These are phyloP conservation scores for Lerema accius DNA, from an alignment of 1,140 invertebrate species.

Conservation along the genomic window DNA sequence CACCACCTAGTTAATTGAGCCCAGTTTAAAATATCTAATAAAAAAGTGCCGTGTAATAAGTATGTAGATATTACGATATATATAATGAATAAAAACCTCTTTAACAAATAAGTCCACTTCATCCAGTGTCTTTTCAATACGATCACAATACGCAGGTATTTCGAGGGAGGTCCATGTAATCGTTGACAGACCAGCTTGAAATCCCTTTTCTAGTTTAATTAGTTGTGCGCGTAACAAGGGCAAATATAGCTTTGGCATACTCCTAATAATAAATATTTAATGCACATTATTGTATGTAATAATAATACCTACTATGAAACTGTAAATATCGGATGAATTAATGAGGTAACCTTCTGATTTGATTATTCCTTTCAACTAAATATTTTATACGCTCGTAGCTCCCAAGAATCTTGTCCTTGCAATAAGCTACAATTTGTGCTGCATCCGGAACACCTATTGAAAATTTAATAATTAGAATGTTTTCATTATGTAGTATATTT, in stretches of 20 bases:
- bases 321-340: slow-evolving; percentile 1
- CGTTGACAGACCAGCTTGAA: slow-evolving; percentile 89
- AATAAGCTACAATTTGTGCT: slow-evolving; percentile 86
- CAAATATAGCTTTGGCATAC: slow-evolving; percentile 86
- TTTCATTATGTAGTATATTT: no score
- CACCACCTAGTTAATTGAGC: slow-evolving; percentile 83
- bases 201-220: slow-evolving; percentile 86
- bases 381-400: slow-evolving; percentile 84
- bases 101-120: slow-evolving; percentile 89
- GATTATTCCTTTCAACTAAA: slow-evolving; percentile 84
- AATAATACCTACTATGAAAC: neutral
- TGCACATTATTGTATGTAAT: slow-evolving; percentile 18
- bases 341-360: slow-evolving; percentile 56
- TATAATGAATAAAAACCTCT: slow-evolving; percentile 70
- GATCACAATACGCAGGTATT: slow-evolving; percentile 85
- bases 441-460: slow-evolving; percentile 84
- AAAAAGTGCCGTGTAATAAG: no score
- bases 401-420: slow-evolving; percentile 85
- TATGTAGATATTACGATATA: no score
- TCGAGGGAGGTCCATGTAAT: slow-evolving; percentile 92
- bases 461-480: no score
- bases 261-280: slow-evolving; percentile 43
- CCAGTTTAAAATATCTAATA: no score
- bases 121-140: slow-evolving; percentile 83
- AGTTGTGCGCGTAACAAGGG: slow-evolving; percentile 87